Conservation (phyloP, 2,888 invertebrate species). For the Nemurella pictetii region DNA sequence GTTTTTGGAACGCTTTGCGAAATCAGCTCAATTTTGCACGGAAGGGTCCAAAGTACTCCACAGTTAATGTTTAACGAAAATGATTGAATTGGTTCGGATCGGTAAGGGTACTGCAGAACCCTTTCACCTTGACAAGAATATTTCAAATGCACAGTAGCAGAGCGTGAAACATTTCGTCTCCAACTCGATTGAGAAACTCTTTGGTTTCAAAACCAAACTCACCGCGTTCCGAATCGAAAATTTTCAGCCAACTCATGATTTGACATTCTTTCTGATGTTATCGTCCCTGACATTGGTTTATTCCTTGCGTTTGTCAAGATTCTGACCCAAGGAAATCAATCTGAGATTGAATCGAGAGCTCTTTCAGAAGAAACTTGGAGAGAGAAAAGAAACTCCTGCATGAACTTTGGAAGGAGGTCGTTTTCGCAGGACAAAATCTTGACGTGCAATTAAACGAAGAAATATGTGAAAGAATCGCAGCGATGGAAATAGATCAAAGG, state of each 20-base stretch:
- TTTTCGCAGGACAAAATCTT: too few species aligned
- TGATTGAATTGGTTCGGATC: too few species aligned
- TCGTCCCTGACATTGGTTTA: not conserved
- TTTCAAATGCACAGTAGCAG: too few species aligned
- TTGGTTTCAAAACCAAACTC: not conserved
- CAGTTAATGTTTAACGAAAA: too few species aligned
- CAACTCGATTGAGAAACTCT: not conserved
- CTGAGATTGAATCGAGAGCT: not conserved
- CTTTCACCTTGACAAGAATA: too few species aligned
- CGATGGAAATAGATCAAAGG: not conserved
- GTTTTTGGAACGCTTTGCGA: too few species aligned
- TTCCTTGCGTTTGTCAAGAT: not conserved
- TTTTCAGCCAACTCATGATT: not conserved
- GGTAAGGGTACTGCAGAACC: too few species aligned
- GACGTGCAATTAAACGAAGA: too few species aligned
- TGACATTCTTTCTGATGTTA: not conserved
- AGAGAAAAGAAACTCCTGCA: not conserved
- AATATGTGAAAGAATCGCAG: not conserved
- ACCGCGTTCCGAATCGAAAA: not conserved
- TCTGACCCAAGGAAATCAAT: not conserved
- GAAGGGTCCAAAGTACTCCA: too few species aligned
- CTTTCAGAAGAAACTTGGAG: not conserved
- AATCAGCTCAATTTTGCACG: too few species aligned
- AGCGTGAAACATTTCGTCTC: too few species aligned
- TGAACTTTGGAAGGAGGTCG: not conserved